Base-by-base conservation (phyloP, 1,140 invertebrate species). In the Orchesella cincta region DNA sequence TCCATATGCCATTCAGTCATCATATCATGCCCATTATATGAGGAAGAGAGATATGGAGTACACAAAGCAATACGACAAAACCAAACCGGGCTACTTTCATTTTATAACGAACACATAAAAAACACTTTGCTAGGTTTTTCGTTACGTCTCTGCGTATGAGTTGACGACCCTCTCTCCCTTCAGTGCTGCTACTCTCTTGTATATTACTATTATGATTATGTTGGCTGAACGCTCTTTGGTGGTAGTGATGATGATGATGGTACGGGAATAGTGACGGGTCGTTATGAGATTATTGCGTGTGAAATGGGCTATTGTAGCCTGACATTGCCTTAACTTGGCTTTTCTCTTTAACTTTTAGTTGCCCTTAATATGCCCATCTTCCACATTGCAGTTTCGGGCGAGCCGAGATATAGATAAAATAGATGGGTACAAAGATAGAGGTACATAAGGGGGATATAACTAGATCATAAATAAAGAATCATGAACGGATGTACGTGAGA, bases 281-380 rank as follows among this genome's bases (percentile, higher is more conserved):
- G 76, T 78, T 75, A 78, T 72, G 73, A 75, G 78, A 76, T 79
- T 76, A 76, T 79, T 79, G 78, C 78, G 78, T 79, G 78, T 75
- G 75, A 79, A 79, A 79, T 79, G 70, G 78, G 67, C 78, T 72
- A 79, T 79, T 79, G 75, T 79, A 51, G 54, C 51, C 74, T 75
- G 77, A 78, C 77, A 78, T 78, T 75, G 64, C 77, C 73, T 78
- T 78, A 75, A 78, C 77, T 64, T 57, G 64, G 62, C 77, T 72
- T 75, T 67, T 73, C 76, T 64, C 51, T 52, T 73, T 73, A 73
- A 73, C 71, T 73, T 73, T 73, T 73, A 73, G 35, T 73, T 73
- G 71, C 71, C 71, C 71, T 73, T 73, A 73, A 73, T 73, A 73
- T 70, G 51, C 71, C 76, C 73, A 71, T 54, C 77, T 28, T 23